phyloP scores from a whole-genome alignment of 2,888 invertebrate genomes.

The Nymphalis urticae region DNA sequence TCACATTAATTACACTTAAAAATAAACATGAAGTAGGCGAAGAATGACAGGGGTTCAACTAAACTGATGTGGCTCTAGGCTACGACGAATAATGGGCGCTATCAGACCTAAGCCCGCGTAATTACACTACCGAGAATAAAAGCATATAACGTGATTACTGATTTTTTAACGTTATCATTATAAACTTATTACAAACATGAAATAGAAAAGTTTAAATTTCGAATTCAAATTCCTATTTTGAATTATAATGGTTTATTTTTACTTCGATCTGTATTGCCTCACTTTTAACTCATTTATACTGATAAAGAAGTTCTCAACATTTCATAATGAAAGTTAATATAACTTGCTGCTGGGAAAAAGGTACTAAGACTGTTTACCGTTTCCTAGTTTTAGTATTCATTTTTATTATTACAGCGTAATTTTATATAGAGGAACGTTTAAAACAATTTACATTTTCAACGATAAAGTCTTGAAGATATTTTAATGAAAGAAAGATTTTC shows the following conservation, averaged over 20 bases:
- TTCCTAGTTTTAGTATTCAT: constrained; percentile 14
- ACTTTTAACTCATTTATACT: neutral
- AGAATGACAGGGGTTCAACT: constrained; percentile 42
- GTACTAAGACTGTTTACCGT: constrained; percentile 17
- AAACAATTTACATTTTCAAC: constrained; percentile 11
- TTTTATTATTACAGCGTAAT: constrained; percentile 5
- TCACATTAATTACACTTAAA: constrained; percentile 44
- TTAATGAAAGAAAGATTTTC: constrained; percentile 9
- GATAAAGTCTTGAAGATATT: constrained; percentile 6
- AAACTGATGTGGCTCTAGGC: constrained; percentile 45
- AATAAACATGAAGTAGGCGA: constrained; percentile 47
- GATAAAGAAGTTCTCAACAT: constrained; percentile 19
- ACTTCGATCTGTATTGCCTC: neutral
- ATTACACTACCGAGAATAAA: constrained; percentile 43
- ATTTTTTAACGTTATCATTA: constrained; percentile 41
- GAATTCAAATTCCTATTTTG: neutral
- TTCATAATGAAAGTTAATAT: constrained; percentile 25
- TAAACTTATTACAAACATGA: constrained; percentile 31
- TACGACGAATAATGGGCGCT: constrained; percentile 42
- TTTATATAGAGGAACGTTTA: constrained; percentile 8
- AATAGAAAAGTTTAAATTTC: constrained; percentile 5
- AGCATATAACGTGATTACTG: constrained; percentile 33
- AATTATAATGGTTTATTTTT: too few relatives aligned
- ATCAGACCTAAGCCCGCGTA: constrained; percentile 40
- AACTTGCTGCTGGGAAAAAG: constrained; percentile 15